These are phyloP conservation scores for Sialia sialis DNA, from an alignment of 2,113 vertebrate species.

Conservation along the genomic window DNA sequence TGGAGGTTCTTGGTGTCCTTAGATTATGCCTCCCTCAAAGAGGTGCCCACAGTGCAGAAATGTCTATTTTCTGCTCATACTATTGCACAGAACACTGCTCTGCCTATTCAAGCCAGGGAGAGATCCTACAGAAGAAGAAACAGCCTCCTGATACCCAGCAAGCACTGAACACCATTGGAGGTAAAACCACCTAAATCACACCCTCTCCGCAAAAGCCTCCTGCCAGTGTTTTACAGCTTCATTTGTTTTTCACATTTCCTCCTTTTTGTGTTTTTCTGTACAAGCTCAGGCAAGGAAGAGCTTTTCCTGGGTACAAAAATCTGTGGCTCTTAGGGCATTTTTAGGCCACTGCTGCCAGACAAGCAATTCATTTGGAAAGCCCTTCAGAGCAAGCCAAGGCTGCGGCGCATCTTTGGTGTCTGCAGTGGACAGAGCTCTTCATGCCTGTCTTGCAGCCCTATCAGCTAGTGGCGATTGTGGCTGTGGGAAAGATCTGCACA, in stretches of 20 bases:
- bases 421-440: background rate
- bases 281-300: background rate
- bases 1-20: accelerated
- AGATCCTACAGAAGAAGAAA: background rate
- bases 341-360: background rate
- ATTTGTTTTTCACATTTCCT: background rate
- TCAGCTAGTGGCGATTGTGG: background rate
- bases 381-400: background rate
- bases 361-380: background rate
- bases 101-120: background rate
- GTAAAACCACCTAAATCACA: background rate
- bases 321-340: background rate
- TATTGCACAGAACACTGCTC: background rate
- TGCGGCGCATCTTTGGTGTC: background rate
- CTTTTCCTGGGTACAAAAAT: background rate
- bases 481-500: background rate
- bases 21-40: background rate
- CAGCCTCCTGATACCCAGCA: background rate
- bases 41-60: background rate
- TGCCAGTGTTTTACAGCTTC: background rate
- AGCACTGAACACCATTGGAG: accelerated
- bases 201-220: background rate
- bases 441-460: background rate
- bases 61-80: background rate
- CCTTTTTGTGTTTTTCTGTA: background rate